Evolutionary conservation across 1,140 invertebrate species (phyloP), one percentile per base, ranked within the genome.

Genomic region (Diorhabda elongata): DNA sequence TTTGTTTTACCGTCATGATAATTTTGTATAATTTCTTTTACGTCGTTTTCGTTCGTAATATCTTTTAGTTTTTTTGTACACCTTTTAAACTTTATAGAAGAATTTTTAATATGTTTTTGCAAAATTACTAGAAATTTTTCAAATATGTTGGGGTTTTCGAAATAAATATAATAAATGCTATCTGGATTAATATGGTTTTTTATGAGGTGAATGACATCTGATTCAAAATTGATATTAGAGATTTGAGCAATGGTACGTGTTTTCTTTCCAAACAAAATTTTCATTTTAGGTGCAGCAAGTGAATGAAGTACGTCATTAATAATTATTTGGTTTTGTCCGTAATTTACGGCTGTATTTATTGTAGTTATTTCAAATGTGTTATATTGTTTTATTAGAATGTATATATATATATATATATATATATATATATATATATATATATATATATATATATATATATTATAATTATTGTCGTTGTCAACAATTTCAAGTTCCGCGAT

Each of bases 181-280:
- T 42, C 66, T 47, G 57, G 5, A 8, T 7, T 42, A 6, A 62
- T 61, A 44, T 26, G 26, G 26, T 26, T 26, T 26, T 26, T 26
- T 26, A 26, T 26, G 26, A 26, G 0, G 26, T 26, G 26, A 26
- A 1, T 26, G 26, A 26, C 26, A 26, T 26, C 26, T 26, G 26
- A 26, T 26, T 26, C 26, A 26, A 26, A 26, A 26, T 26, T 26
- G 26, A 1, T 26, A 26, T 26, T 26, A 26, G 26, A 26, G 26
- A 63, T 68, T 68, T 3, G 8, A 45, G 56, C 3, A 68, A 9
- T 61, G 68, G 66, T 62, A 64, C 45, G 61, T 67, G 58, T 67
- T 61, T 67, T 71, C n/a, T 63, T 71, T 63, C 47, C 62, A 42
- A 71, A 71, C 44, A 71, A 56, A 64, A 69, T 69, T 42, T 42